Conservation (phyloP, 2,113 vertebrate genomes). For the Phalacrocorax aristotelis region DNA sequence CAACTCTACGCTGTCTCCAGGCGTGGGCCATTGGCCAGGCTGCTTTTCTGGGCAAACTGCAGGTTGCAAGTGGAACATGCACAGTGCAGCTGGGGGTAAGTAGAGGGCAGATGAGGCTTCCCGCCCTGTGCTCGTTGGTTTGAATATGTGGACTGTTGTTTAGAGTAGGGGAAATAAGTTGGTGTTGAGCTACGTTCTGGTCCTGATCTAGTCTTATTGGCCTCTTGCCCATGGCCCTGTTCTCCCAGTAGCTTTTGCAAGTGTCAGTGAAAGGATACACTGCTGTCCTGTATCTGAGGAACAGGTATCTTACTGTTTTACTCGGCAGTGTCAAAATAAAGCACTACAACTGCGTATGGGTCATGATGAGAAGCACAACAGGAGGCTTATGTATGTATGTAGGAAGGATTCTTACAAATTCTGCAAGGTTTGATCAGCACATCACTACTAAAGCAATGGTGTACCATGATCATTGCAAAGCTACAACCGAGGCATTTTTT, state of each 20-base stretch:
- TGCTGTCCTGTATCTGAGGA: neutral
- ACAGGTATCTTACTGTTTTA: neutral
- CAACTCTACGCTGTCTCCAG: neutral
- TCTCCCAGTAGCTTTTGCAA: neutral
- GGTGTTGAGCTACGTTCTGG: neutral
- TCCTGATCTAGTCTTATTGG: neutral
- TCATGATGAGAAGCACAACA: neutral
- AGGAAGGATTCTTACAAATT: neutral
- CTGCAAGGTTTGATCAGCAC: neutral
- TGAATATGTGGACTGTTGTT: neutral
- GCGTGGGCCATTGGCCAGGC: fast-evolving
- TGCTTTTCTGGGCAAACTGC: neutral
- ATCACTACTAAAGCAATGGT: neutral
- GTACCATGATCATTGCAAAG: neutral
- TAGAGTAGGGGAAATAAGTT: neutral
- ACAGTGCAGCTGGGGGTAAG: neutral
- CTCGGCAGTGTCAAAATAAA: neutral
- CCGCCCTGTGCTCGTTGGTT: neutral
- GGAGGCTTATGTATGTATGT: neutral
- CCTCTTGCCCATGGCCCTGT: neutral
- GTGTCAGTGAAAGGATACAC: neutral
- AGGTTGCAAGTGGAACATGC: neutral
- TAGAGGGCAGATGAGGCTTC: neutral
- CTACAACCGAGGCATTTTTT: neutral
- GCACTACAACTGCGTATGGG: neutral